Base-by-base conservation (phyloP, 2,888 invertebrate species). In the Vesta saturnalis region DNA sequence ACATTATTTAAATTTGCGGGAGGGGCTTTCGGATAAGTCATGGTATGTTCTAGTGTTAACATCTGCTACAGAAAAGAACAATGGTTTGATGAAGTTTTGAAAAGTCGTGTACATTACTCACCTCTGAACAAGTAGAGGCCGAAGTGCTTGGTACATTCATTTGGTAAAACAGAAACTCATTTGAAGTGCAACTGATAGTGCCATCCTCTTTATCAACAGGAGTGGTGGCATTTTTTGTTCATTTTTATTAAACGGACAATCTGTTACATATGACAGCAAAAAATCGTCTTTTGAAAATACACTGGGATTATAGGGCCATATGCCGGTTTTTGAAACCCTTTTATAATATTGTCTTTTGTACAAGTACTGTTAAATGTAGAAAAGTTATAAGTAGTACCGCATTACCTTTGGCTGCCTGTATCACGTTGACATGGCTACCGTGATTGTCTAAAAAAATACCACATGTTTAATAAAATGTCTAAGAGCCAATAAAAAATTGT, bases 381-480 rank as follows among this genome's bases (percentile, higher is more conserved):
- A n/a, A n/a, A n/a, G n/a, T n/a, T n/a, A n/a, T n/a, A n/a, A n/a
- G n/a, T n/a, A n/a, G n/a, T n/a, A n/a, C n/a, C n/a, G n/a, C n/a
- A n/a, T n/a, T n/a, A n/a, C n/a, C n/a, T n/a, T n/a, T n/a, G n/a
- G n/a, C n/a, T n/a, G n/a, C n/a, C n/a, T n/a, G n/a, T n/a, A n/a
- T n/a, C n/a, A n/a, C n/a, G 46, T n/a, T 46, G 4, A 14, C 46
- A 46, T 80, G 77, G 10, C 66, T 58, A 56, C 78, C 75, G 67
- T 79, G 79, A 59, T 77, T 78, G 60, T 78, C 79, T 4, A 78
- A 66, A 49, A 80, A 76, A 4, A 81, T 65, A 70, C 76, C 14
- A 74, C 75, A 69, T 78, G 67, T 54, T 78, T 76, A 15, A 76
- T 71, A 67, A 81, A 79, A 75, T 78, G 77, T 60, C 78, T 67